phyloP scores from a whole-genome alignment of 2,797 vertebrate species.

The Anguilla marmorata region DNA sequence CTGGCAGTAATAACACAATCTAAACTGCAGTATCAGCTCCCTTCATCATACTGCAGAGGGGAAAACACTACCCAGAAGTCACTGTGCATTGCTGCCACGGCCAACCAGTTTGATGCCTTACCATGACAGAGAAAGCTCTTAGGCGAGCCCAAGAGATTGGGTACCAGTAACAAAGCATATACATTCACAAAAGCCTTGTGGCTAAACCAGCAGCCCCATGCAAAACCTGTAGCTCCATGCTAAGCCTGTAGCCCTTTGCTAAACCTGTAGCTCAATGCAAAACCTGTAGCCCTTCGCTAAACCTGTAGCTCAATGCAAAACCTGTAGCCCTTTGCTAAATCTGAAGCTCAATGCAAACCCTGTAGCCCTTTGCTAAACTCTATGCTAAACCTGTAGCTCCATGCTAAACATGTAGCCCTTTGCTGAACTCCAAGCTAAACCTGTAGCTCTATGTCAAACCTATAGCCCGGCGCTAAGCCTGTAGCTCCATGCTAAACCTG shows the following conservation, averaged over 20 bases:
- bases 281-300: background rate
- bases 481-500: background rate
- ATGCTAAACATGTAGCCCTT: background rate
- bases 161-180: no score
- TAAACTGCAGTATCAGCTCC: background rate
- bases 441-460: background rate
- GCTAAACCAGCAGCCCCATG: background rate
- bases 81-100: background rate
- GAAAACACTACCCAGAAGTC: conserved; percentile 2
- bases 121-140: background rate
- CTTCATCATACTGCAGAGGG: background rate
- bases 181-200: background rate
- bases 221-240: background rate
- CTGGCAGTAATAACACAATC: background rate
- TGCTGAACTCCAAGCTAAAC: background rate
- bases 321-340: no score
- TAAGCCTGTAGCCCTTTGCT: background rate
- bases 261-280: background rate
- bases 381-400: background rate
- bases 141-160: background rate
- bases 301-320: background rate
- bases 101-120: background rate
- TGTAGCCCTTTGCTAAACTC: no score
- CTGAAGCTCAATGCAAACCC: background rate
- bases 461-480: background rate